Conservation (phyloP, 1,140 invertebrate genomes). For the Phortica variegata region DNA sequence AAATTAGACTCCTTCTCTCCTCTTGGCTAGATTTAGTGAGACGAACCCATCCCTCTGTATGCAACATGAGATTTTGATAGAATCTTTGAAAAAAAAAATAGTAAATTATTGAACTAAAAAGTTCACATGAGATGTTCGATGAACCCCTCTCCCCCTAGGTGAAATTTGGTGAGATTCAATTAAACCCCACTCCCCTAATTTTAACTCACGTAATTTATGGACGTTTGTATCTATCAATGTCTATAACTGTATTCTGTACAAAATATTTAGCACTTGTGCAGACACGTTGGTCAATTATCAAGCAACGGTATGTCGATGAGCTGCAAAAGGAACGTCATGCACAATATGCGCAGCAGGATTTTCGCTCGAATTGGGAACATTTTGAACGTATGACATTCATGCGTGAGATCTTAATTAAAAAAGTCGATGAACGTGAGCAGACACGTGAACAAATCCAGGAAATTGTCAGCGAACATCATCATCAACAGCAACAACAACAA, state of each 20-base stretch:
- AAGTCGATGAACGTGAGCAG: conserved; percentile 49
- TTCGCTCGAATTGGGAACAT: conserved; percentile 51
- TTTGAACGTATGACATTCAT: conserved; percentile 53
- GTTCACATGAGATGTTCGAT: no score
- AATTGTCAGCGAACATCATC: conserved; percentile 49
- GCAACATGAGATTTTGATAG: no score
- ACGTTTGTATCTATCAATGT: no score
- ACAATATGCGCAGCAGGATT: conserved; percentile 35
- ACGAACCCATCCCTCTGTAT: no score
- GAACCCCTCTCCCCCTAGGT: no score
- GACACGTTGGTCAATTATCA: conserved; percentile 51
- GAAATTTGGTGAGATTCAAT: no score
- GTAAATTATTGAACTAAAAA: no score
- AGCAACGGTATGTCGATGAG: conserved; percentile 50
- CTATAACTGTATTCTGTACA: neutral
- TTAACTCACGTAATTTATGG: no score
- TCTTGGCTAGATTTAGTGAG: no score
- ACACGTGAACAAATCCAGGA: conserved; percentile 51
- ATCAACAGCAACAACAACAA: conserved; percentile 34
- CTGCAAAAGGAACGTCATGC: conserved; percentile 49
- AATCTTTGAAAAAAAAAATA: no score
- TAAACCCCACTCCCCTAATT: no score
- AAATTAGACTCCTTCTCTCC: no score
- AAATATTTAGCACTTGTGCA: conserved; percentile 37
- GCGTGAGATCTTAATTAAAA: conserved; percentile 43